Evolutionary conservation across 2,797 vertebrate species (phyloP).

Genomic region (Bradypodion pumilum): DNA sequence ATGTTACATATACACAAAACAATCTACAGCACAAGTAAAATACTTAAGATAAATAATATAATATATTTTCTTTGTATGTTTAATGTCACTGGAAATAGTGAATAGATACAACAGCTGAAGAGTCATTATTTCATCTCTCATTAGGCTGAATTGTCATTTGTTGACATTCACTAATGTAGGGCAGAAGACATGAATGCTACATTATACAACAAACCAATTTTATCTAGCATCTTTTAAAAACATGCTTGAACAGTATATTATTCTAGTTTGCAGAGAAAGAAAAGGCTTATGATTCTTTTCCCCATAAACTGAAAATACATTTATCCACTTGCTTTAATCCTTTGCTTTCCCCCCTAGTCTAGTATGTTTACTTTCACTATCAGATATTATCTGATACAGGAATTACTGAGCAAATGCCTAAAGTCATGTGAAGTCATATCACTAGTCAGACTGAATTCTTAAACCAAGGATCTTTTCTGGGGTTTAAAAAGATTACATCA

Average conservation of each 20-base stretch:
- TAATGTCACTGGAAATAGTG: neutral
- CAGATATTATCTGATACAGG: neutral
- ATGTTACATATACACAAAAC: neutral
- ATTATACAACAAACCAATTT: neutral
- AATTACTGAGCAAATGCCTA: neutral
- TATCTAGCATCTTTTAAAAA: neutral
- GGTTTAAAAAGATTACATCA: neutral
- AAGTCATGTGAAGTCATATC: neutral
- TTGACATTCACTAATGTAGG: neutral
- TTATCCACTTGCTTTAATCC: neutral
- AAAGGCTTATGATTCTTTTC: neutral
- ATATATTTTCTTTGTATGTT: neutral
- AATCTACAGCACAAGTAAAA: neutral
- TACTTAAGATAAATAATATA: neutral
- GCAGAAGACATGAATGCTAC: neutral
- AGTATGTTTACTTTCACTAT: neutral
- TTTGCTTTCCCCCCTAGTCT: neutral
- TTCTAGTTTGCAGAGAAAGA: neutral
- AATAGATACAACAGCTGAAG: neutral
- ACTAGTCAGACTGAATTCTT: slow-evolving; percentile 5
- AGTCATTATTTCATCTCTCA: neutral
- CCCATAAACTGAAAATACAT: neutral
- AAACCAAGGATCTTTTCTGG: neutral
- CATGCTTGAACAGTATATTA: neutral
- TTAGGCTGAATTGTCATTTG: neutral